phyloP scores from a whole-genome alignment of 2,113 vertebrate species.

The Barbus barbus region DNA sequence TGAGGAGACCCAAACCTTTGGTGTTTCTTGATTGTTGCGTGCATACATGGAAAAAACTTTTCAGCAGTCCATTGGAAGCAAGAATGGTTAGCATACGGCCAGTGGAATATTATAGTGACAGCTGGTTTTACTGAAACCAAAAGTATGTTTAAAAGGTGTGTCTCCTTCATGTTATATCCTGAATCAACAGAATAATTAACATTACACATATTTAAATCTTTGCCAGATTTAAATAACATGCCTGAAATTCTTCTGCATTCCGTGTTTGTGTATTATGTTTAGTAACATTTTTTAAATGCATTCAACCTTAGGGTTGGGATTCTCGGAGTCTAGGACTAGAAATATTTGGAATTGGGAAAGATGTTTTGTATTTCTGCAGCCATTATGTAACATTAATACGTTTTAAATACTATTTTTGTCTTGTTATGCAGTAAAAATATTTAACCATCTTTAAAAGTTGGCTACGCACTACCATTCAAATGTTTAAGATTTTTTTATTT shows the following conservation, averaged over 20 bases:
- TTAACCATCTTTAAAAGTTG: too few species aligned
- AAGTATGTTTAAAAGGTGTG: not conserved
- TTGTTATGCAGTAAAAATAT: too few species aligned
- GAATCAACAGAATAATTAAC: conserved; percentile 7
- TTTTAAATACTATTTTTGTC: too few species aligned
- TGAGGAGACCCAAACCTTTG: not conserved
- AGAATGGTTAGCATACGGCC: not conserved
- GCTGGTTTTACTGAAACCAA: conserved; percentile 5
- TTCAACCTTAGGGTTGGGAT: not conserved
- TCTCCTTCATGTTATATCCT: not conserved
- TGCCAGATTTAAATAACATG: conserved; percentile 2
- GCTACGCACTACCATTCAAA: too few species aligned
- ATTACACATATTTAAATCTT: not conserved
- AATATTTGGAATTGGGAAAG: not conserved
- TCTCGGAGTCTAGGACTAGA: not conserved
- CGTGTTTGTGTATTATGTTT: not conserved
- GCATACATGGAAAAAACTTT: conserved; percentile 3
- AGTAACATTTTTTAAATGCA: not conserved
- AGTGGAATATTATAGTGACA: not conserved
- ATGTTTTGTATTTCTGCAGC: not conserved
- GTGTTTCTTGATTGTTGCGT: not conserved
- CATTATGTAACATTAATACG: not conserved
- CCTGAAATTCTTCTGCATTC: not conserved
- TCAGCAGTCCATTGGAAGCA: conserved; percentile 1
- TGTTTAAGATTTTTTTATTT: too few species aligned